Evolutionary conservation across 2,888 invertebrate genomes (phyloP).

Genomic region (Diogma glabrata): DNA sequence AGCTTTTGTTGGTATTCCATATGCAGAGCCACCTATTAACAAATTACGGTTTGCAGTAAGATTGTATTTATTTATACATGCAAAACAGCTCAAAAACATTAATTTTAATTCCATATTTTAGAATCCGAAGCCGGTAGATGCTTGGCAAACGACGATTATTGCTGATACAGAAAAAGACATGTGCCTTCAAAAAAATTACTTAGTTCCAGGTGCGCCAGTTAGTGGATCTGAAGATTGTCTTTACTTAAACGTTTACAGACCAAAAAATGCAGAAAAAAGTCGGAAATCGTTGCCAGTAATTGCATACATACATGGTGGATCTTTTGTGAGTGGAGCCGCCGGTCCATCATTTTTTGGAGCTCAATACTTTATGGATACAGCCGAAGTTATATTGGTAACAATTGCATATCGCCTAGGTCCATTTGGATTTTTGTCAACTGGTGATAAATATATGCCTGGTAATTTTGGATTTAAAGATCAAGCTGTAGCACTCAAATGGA

Average conservation of each 20-base stretch:
- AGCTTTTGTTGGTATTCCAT: slow-evolving; percentile 33
- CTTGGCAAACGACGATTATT: too few relatives aligned
- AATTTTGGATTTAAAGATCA: slow-evolving; percentile 5
- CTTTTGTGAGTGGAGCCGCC: background rate
- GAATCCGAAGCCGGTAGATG: slow-evolving; percentile 25
- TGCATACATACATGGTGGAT: background rate
- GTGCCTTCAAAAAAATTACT: slow-evolving; percentile 39
- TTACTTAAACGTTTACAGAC: background rate
- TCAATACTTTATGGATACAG: slow-evolving; percentile 37
- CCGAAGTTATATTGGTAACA: slow-evolving; percentile 33
- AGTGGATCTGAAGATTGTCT: background rate
- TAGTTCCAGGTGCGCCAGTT: slow-evolving; percentile 18
- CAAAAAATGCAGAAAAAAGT: background rate
- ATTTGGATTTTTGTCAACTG: slow-evolving; percentile 18
- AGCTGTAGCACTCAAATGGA: background rate
- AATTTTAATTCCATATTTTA: too few relatives aligned
- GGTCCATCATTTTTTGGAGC: slow-evolving; percentile 28
- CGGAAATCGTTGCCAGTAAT: slow-evolving; percentile 25
- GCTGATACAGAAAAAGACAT: background rate
- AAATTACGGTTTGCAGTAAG: slow-evolving; percentile 29
- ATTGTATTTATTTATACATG: too few relatives aligned
- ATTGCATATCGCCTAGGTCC: slow-evolving; percentile 33
- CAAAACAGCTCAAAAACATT: too few relatives aligned
- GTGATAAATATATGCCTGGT: slow-evolving; percentile 1
- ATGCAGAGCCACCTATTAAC: slow-evolving; percentile 29